phyloP scores from a whole-genome alignment of 1,140 invertebrate species.

The Heliconius melpomene region DNA sequence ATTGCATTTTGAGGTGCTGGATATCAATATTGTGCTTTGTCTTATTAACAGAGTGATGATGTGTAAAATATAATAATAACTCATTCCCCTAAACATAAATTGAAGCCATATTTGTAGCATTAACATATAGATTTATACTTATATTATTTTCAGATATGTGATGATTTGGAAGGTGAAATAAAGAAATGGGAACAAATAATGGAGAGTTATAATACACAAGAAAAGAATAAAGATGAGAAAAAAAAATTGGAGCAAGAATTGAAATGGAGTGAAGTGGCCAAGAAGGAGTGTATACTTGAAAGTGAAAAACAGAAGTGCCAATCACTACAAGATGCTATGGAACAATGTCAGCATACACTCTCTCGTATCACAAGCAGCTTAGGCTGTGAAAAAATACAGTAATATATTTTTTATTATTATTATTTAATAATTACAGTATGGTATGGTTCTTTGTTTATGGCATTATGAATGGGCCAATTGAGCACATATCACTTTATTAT shows the following conservation, averaged over 20 bases:
- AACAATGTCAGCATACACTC: not conserved
- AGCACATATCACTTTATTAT: no score
- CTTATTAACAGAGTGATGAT: no score
- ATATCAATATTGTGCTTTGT: no score
- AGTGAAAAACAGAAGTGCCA: not conserved
- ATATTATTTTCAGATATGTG: constrained; percentile 54
- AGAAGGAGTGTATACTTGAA: not conserved
- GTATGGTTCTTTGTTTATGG: no score
- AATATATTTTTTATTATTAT: not conserved
- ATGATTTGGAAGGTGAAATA: constrained; percentile 78
- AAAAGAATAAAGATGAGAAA: constrained; percentile 41
- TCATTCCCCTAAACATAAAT: no score
- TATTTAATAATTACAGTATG: no score
- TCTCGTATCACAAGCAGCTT: not conserved
- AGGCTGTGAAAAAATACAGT: not conserved
- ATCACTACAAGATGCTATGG: not conserved
- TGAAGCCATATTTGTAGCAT: no score
- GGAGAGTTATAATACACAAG: constrained; percentile 63
- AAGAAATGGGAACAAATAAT: constrained; percentile 78
- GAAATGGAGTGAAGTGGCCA: constrained; percentile 46
- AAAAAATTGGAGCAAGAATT: not conserved
- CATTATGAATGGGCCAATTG: no score
- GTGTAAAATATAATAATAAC: no score
- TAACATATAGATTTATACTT: no score
- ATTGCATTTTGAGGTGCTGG: no score